phyloP scores from a whole-genome alignment of 2,113 vertebrate species.

The Anarrhichthys ocellatus region DNA sequence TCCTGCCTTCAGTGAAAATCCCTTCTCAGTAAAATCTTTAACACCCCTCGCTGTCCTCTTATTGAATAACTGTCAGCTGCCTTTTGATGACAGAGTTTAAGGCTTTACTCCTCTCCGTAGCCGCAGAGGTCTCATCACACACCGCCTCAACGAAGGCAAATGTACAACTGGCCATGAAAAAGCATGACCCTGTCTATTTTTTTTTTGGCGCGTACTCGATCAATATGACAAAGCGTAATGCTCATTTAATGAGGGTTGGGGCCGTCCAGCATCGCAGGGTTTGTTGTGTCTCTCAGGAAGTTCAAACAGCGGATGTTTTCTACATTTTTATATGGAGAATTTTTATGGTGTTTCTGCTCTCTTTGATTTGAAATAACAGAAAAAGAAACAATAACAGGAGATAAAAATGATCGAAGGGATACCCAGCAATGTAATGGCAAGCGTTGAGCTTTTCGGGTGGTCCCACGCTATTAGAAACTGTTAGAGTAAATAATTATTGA shows the following conservation, averaged over 20 bases:
- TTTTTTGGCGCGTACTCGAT: conserved; percentile 27
- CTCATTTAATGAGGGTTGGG: conserved; percentile 45
- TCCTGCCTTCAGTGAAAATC: conserved; percentile 72
- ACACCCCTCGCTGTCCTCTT: conserved; percentile 69
- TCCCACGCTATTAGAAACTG: not conserved
- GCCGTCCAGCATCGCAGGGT: not conserved
- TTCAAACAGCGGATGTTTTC: conserved; percentile 43
- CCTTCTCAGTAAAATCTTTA: conserved; percentile 78
- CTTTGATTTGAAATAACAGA: conserved; percentile 10
- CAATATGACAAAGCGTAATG: conserved; percentile 53
- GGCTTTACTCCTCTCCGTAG: conserved; percentile 55
- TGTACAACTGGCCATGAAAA: conserved; percentile 47
- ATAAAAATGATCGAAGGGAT: not conserved
- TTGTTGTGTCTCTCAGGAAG: conserved; percentile 27
- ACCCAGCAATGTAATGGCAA: not conserved
- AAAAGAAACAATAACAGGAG: conserved; percentile 8
- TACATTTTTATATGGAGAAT: conserved; percentile 4
- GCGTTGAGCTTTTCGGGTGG: not conserved
- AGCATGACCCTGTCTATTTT: not conserved
- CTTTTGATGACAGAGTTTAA: conserved; percentile 72
- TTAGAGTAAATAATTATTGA: not conserved
- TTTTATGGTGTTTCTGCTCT: conserved; percentile 5
- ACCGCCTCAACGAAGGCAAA: conserved; percentile 35
- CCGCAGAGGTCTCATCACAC: conserved; percentile 56
- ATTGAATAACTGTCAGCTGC: conserved; percentile 80